Evolutionary conservation across 2,113 vertebrate genomes (phyloP).

Genomic region (Planiliza haematocheilus): DNA sequence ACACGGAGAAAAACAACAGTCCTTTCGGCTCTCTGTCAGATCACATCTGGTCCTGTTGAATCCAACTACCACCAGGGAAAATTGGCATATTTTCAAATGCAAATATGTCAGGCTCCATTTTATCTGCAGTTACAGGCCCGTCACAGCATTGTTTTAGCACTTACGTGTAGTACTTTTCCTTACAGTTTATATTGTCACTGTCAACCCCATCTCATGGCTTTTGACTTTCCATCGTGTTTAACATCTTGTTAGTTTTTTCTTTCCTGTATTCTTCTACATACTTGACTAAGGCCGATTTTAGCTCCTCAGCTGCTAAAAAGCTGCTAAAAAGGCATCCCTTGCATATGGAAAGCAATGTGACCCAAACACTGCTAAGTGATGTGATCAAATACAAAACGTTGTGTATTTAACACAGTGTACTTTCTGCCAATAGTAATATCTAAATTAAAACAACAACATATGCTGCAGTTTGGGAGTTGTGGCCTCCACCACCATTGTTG

Average conservation of each 20-base stretch:
- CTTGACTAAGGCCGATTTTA: background rate
- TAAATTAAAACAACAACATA: too few relatives aligned
- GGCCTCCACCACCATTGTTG: too few relatives aligned
- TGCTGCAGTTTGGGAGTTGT: too few relatives aligned
- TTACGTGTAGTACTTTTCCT: constrained; percentile 4
- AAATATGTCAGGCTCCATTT: constrained; percentile 43
- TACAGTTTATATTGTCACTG: constrained; percentile 5
- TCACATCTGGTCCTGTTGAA: constrained; percentile 42
- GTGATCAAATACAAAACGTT: too few relatives aligned
- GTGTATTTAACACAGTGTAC: too few relatives aligned
- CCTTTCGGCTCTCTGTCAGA: constrained; percentile 36
- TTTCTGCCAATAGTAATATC: too few relatives aligned
- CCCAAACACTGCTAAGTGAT: too few relatives aligned
- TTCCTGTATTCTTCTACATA: background rate
- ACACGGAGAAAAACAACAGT: constrained; percentile 18
- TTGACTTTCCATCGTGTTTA: constrained; percentile 1
- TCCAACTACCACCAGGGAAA: constrained; percentile 33
- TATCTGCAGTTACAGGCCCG: constrained; percentile 21
- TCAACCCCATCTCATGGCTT: background rate
- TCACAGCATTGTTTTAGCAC: background rate
- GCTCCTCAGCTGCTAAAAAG: background rate
- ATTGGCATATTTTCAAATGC: constrained; percentile 44
- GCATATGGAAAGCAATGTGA: background rate
- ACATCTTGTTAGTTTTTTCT: background rate
- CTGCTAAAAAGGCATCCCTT: background rate